Percentiles rank a stretch among this genome's conserved stretches.
Evolutionary conservation across 1,140 invertebrate genomes (phyloP).

Genomic region (Theocolax elegans): DNA sequence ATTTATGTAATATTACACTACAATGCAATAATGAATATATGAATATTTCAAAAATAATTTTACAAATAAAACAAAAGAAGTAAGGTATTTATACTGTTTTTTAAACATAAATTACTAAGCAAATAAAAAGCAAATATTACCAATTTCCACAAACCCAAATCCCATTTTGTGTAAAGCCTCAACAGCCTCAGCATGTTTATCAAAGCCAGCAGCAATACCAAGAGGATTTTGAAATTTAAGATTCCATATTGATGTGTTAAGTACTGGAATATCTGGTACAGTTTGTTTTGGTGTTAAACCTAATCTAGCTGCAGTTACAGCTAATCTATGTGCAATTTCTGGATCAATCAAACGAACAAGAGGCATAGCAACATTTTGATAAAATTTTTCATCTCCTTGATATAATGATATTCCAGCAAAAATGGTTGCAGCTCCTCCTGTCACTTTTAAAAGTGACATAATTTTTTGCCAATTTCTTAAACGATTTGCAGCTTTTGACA

Average conservation of each 20-base stretch:
- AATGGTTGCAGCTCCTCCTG: conserved; percentile 65
- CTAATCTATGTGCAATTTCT: conserved; percentile 83
- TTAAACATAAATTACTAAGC: too few species aligned
- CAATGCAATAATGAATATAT: too few species aligned
- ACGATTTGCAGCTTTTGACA: background rate
- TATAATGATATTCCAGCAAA: conserved; percentile 75
- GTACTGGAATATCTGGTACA: conserved; percentile 70
- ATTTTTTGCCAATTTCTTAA: conserved; percentile 53
- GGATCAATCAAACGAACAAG: conserved; percentile 75
- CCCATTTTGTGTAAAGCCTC: conserved; percentile 84
- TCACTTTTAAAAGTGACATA: conserved; percentile 56
- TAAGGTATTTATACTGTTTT: too few species aligned
- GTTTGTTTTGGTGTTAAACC: conserved; percentile 73
- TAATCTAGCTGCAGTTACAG: conserved; percentile 80
- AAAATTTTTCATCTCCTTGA: conserved; percentile 82
- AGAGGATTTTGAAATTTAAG: conserved; percentile 86
- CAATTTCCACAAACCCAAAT: conserved; percentile 97
- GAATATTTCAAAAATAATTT: too few species aligned
- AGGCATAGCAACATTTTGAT: conserved; percentile 79
- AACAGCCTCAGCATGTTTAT: conserved; percentile 95
- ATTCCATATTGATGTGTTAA: conserved; percentile 78
- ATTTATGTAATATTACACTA: background rate
- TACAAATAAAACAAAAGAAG: too few species aligned
- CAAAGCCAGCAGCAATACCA: conserved; percentile 97
- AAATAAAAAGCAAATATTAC: too few species aligned